These are phyloP conservation scores for Cetoscarus ocellatus DNA, from an alignment of 2,797 vertebrate species.

Conservation along the genomic window DNA sequence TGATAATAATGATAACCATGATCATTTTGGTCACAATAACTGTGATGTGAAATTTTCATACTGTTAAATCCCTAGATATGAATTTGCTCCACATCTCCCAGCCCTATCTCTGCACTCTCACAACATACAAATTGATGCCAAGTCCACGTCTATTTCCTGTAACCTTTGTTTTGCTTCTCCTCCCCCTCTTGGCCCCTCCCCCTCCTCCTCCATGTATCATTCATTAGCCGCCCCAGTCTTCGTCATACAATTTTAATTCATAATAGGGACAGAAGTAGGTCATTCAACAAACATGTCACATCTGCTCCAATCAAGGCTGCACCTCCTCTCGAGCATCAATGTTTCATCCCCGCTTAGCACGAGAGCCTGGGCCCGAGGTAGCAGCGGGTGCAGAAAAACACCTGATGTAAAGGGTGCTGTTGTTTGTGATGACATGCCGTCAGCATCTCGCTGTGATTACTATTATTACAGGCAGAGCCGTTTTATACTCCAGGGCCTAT, in stretches of 20 bases:
- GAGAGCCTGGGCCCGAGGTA: slow-evolving; percentile 29
- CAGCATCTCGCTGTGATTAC: slow-evolving; percentile 11
- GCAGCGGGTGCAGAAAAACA: slow-evolving; percentile 8
- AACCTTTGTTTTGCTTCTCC: slow-evolving; percentile 61
- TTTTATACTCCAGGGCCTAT: neutral
- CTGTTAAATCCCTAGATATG: no score
- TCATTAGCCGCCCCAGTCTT: slow-evolving; percentile 77
- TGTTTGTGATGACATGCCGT: slow-evolving; percentile 8
- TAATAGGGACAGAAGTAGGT: slow-evolving; percentile 87
- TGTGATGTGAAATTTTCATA: no score
- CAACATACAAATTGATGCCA: neutral
- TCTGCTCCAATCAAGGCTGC: slow-evolving; percentile 80
- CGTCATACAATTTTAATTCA: slow-evolving; percentile 88
- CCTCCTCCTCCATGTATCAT: slow-evolving; percentile 74
- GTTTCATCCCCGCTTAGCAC: slow-evolving; percentile 65
- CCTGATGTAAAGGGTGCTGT: slow-evolving; percentile 17
- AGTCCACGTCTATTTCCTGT: slow-evolving; percentile 19
- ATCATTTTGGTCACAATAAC: no score
- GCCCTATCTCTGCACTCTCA: neutral
- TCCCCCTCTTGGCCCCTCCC: slow-evolving; percentile 51
- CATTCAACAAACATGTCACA: slow-evolving; percentile 87
- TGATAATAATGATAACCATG: no score
- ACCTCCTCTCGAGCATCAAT: slow-evolving; percentile 74
- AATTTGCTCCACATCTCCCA: no score
- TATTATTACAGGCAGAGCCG: slow-evolving; percentile 24